phyloP scores from a whole-genome alignment of 2,888 invertebrate species.

The Schizaphis graminum region DNA sequence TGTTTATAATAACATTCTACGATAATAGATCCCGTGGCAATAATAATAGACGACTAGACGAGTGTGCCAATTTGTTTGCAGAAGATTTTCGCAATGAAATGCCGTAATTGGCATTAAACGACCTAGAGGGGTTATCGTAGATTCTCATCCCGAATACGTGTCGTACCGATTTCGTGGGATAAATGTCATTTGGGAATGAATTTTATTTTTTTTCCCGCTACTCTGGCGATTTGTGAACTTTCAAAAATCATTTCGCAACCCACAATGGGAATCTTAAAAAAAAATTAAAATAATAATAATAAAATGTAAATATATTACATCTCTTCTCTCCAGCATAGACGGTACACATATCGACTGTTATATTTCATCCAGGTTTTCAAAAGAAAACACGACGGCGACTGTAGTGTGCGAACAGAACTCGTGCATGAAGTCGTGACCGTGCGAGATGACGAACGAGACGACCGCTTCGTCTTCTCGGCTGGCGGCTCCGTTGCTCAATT shows the following conservation, averaged over 20 bases:
- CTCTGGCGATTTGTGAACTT: background rate
- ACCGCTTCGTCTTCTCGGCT: background rate
- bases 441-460: conserved; percentile 33
- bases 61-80: background rate
- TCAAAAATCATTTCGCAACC: conserved; percentile 39
- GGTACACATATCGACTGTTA: conserved; percentile 51
- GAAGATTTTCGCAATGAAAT: conserved; percentile 31
- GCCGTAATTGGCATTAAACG: conserved; percentile 17
- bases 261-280: conserved; percentile 14
- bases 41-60: background rate
- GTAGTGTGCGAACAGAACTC: conserved; percentile 27
- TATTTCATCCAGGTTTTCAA: conserved; percentile 47
- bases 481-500: conserved; percentile 21
- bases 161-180: conserved; percentile 2
- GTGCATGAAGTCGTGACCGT: conserved; percentile 62
- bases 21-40: conserved; percentile 36
- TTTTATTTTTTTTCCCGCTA: background rate
- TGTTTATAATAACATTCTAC: background rate
- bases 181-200: conserved; percentile 5
- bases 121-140: conserved; percentile 20
- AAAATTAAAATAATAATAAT: background rate
- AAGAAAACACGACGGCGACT: conserved; percentile 39
- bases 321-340: background rate
- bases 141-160: conserved; percentile 31
- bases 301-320: background rate